Evolutionary conservation across 2,797 vertebrate species (phyloP).

Genomic region (Sphaeramia orbicularis): DNA sequence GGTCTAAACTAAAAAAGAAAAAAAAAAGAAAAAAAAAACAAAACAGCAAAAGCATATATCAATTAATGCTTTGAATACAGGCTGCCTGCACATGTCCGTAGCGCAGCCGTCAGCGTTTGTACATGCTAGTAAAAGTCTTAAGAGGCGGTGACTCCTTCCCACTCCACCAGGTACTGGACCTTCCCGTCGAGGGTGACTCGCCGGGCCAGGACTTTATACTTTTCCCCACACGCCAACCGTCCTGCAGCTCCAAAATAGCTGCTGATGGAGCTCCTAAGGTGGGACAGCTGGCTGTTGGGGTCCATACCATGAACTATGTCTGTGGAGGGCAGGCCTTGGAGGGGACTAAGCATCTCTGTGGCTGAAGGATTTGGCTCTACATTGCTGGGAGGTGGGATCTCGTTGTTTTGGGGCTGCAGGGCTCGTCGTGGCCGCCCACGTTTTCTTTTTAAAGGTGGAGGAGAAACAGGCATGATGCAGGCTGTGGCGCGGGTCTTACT

Average conservation of each 20-base stretch:
- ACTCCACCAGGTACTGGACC: slow-evolving; percentile 99
- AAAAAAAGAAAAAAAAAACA: no score
- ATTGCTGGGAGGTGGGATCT: slow-evolving; percentile 79
- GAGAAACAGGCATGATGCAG: slow-evolving; percentile 89
- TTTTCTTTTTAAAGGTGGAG: slow-evolving; percentile 91
- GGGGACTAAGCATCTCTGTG: slow-evolving; percentile 81
- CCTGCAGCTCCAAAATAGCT: slow-evolving; percentile 98
- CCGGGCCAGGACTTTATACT: slow-evolving; percentile 95
- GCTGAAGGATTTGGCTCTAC: slow-evolving; percentile 71
- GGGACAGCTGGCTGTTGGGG: slow-evolving; percentile 94
- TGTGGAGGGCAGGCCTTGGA: slow-evolving; percentile 90
- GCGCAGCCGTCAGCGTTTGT: slow-evolving; percentile 30
- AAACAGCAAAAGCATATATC: slow-evolving; percentile 33
- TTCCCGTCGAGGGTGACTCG: slow-evolving; percentile 96
- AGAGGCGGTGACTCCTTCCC: slow-evolving; percentile 98
- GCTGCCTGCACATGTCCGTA: slow-evolving; percentile 32
- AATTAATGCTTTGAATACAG: slow-evolving; percentile 69
- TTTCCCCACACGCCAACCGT: slow-evolving; percentile 97
- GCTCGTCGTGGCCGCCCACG: slow-evolving; percentile 93
- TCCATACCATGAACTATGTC: slow-evolving; percentile 96
- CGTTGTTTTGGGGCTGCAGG: slow-evolving; percentile 91
- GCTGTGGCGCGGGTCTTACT: slow-evolving; percentile 89
- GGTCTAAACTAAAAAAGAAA: slow-evolving; percentile 50
- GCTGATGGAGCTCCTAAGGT: slow-evolving; percentile 98
- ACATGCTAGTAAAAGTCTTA: slow-evolving; percentile 80